A percentile compares a stretch with the other conserved stretches of the same genome.
These are phyloP conservation scores for Nothocercus julius DNA, from an alignment of 2,113 vertebrate genomes.

Conservation along the genomic window DNA sequence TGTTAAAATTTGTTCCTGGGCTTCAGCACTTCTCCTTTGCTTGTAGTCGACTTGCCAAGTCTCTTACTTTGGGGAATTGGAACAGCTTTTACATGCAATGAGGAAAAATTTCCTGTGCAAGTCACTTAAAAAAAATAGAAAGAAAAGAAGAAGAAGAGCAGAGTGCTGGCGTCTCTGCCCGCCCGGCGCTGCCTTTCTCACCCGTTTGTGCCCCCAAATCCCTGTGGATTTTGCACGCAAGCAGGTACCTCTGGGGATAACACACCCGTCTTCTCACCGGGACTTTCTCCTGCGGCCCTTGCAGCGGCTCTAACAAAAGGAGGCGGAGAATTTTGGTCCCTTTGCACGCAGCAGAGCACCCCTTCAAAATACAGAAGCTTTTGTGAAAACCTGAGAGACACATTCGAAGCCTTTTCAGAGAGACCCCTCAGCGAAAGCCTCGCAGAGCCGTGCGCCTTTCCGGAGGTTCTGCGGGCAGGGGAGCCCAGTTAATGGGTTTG, in stretches of 20 bases:
- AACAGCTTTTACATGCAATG: constrained; percentile 66
- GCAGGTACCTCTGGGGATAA: neutral
- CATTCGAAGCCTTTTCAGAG: constrained; percentile 57
- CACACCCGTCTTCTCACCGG: neutral
- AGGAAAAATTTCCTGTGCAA: constrained; percentile 74
- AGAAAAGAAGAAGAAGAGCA: neutral
- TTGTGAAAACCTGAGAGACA: constrained; percentile 54
- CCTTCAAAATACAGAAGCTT: constrained; percentile 55
- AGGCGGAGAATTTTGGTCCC: constrained; percentile 57
- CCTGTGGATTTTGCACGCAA: neutral
- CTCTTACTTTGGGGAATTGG: constrained; percentile 73
- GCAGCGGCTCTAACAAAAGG: constrained; percentile 36
- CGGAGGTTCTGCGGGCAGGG: neutral
- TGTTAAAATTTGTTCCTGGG: constrained; percentile 76
- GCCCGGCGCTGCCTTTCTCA: neutral
- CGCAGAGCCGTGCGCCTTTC: constrained; percentile 25
- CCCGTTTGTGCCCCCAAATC: neutral
- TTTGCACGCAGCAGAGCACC: constrained; percentile 12
- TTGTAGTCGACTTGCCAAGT: constrained; percentile 73
- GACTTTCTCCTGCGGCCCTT: constrained; percentile 55
- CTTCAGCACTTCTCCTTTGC: constrained; percentile 68
- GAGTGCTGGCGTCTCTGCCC: neutral
- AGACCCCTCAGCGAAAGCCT: constrained; percentile 29
- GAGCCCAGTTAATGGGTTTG: neutral
- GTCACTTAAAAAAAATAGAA: neutral